A percentile compares a stretch with the other conserved stretches of the same genome.
Evolutionary conservation across 2,888 invertebrate genomes (phyloP).

Genomic region (Troides helena): DNA sequence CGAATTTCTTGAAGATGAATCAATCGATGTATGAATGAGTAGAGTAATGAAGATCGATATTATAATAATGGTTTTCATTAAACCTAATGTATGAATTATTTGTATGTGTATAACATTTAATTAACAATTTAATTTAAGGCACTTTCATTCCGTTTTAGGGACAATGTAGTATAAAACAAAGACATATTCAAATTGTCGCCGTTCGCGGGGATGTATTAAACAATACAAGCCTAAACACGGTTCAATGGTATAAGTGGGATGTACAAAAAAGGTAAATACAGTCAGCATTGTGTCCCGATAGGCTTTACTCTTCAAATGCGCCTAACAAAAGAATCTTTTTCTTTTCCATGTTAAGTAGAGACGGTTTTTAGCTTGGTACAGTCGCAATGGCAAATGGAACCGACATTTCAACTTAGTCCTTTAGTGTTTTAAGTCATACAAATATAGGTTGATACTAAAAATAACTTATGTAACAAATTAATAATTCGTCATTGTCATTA

Average conservation of each 20-base stretch:
- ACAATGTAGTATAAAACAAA: slow-evolving; percentile 9
- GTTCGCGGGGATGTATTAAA: slow-evolving; percentile 15
- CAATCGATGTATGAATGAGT: too few species aligned
- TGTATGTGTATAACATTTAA: too few species aligned
- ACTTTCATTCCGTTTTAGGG: not conserved
- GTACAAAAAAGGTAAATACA: slow-evolving; percentile 70
- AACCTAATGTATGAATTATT: too few species aligned
- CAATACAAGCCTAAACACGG: slow-evolving; percentile 41
- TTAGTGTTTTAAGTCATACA: not conserved
- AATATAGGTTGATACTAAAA: not conserved
- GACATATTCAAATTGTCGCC: slow-evolving; percentile 7
- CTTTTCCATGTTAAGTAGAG: slow-evolving; percentile 70
- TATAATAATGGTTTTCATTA: too few species aligned
- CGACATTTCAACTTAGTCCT: slow-evolving; percentile 20
- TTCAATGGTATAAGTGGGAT: slow-evolving; percentile 54
- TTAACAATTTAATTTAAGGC: too few species aligned
- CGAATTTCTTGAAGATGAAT: too few species aligned
- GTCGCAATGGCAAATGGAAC: slow-evolving; percentile 45
- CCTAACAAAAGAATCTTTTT: slow-evolving; percentile 72
- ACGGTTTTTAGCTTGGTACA: slow-evolving; percentile 57
- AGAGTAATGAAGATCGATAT: too few species aligned
- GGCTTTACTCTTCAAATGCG: slow-evolving; percentile 69
- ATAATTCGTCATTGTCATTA: too few species aligned
- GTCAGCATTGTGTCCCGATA: slow-evolving; percentile 61
- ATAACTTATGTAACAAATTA: too few species aligned